These are phyloP conservation scores for Cistogaster globosa DNA, from an alignment of 2,888 invertebrate genomes.

Conservation along the genomic window DNA sequence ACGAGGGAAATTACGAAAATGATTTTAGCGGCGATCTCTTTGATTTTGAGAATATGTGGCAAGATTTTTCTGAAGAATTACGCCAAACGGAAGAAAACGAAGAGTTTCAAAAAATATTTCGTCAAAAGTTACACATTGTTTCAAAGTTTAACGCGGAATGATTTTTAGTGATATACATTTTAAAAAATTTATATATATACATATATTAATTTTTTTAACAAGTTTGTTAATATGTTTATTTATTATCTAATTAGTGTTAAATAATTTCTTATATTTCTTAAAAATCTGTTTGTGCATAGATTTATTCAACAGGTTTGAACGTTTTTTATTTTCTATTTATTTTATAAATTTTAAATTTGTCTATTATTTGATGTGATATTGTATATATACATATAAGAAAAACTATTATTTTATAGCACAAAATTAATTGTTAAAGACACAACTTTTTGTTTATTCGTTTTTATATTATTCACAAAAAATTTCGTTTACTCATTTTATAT, in stretches of 20 bases:
- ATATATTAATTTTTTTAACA: no score
- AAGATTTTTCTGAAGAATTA: constrained; percentile 70
- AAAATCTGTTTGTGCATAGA: not conserved
- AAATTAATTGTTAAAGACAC: not conserved
- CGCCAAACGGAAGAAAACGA: constrained; percentile 57
- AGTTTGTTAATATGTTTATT: constrained; percentile 13
- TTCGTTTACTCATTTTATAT: not conserved
- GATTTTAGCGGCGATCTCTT: constrained; percentile 69
- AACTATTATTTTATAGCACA: constrained; percentile 9
- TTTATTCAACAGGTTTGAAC: constrained; percentile 49
- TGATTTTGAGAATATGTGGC: constrained; percentile 75
- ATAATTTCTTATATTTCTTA: constrained; percentile 8
- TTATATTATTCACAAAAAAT: constrained; percentile 13
- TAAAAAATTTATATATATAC: not conserved
- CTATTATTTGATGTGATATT: constrained; percentile 28
- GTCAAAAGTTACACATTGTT: constrained; percentile 26
- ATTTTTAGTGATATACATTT: constrained; percentile 6
- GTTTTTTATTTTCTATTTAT: not conserved
- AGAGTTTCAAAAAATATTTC: constrained; percentile 61
- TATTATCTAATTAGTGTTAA: not conserved
- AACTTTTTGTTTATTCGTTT: constrained; percentile 15
- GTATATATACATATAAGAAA: constrained; percentile 4
- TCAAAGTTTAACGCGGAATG: not conserved
- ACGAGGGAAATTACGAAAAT: constrained; percentile 61
- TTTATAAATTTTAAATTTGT: constrained; percentile 8